Evolutionary conservation across 2,888 invertebrate genomes (phyloP).

Genomic region (Volucella zonaria): DNA sequence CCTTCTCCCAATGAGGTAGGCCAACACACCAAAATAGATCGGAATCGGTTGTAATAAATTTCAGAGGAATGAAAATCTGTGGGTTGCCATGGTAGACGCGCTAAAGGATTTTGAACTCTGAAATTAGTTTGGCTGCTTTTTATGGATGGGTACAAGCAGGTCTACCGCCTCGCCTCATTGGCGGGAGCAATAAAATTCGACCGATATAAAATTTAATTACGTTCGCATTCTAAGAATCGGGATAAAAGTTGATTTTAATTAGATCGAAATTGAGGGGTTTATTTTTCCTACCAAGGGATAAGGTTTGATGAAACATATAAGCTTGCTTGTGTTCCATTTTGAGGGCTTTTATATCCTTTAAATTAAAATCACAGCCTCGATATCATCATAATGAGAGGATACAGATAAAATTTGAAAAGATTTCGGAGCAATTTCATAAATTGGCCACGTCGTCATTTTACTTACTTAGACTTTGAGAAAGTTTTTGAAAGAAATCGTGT

Average conservation of each 20-base stretch:
- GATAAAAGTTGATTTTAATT: conserved; percentile 10
- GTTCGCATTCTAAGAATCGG: background rate
- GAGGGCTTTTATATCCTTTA: too few species aligned
- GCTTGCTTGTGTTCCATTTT: too few species aligned
- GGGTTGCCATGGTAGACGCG: conserved; percentile 14
- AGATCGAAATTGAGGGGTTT: background rate
- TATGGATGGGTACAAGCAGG: background rate
- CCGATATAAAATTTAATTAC: conserved; percentile 12
- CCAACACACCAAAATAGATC: conserved; percentile 10
- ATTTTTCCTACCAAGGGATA: too few species aligned
- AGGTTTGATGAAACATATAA: too few species aligned
- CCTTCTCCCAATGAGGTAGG: conserved; percentile 13
- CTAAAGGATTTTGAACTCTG: background rate
- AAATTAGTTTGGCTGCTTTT: conserved; percentile 18
- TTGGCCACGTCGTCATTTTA: too few species aligned
- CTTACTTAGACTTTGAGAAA: too few species aligned
- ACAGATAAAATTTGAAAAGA: too few species aligned
- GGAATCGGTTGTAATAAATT: conserved; percentile 24
- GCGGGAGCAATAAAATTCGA: background rate
- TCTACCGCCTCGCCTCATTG: background rate
- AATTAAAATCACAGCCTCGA: too few species aligned
- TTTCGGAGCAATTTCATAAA: too few species aligned
- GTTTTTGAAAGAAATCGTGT: too few species aligned
- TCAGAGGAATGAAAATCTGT: conserved; percentile 24
- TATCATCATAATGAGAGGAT: too few species aligned